These are phyloP conservation scores for Agrochola macilenta DNA, from an alignment of 2,888 invertebrate genomes.

Conservation along the genomic window DNA sequence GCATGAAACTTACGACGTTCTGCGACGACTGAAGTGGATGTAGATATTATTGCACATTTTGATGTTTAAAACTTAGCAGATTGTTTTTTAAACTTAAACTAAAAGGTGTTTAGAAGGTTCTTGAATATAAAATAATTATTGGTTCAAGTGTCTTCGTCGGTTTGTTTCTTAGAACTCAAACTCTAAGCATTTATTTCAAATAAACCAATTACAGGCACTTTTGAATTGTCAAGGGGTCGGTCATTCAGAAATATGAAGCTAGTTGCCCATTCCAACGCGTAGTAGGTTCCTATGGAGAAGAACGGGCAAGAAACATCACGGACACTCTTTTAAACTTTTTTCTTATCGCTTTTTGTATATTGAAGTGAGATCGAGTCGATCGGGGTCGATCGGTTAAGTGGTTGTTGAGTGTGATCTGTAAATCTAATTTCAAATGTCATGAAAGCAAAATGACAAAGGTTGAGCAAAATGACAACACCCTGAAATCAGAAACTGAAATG, in stretches of 20 bases:
- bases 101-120: not conserved
- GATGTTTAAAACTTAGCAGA: too few relatives aligned
- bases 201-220: too few relatives aligned
- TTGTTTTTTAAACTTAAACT: not conserved
- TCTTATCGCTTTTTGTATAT: not conserved
- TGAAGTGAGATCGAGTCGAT: not conserved
- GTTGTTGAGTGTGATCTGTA: not conserved
- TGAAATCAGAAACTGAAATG: not conserved
- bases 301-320: too few relatives aligned
- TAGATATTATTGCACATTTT: not conserved
- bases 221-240: too few relatives aligned
- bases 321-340: too few relatives aligned
- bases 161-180: not conserved
- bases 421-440: not conserved
- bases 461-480: not conserved
- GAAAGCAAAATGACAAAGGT: too few relatives aligned
- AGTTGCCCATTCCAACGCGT: too few relatives aligned
- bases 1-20: slow-evolving; percentile 7
- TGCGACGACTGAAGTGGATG: not conserved
- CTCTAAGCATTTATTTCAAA: too few relatives aligned
- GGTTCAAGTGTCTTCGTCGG: not conserved
- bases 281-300: too few relatives aligned
- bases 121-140: not conserved
- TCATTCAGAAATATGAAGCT: too few relatives aligned
- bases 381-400: too few relatives aligned